Evolutionary conservation across 2,888 invertebrate genomes (phyloP).

Genomic region (Auanema sp.): DNA sequence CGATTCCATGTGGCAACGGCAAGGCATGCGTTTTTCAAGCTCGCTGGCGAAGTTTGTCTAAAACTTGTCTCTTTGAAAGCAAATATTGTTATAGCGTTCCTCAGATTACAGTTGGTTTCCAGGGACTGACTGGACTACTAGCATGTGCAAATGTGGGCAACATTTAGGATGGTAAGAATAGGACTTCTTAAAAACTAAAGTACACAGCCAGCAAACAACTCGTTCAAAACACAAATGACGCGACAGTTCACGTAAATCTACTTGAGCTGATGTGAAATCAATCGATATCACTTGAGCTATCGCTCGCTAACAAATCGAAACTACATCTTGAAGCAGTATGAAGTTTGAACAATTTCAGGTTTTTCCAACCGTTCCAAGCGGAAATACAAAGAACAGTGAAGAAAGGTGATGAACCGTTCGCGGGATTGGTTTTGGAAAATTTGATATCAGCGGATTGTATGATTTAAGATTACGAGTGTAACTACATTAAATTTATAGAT

Average conservation of each 20-base stretch:
- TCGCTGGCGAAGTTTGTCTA: slow-evolving; percentile 25
- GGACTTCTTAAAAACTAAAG: not conserved
- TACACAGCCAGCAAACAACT: not conserved
- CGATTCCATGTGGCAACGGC: slow-evolving; percentile 35
- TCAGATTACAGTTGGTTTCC: slow-evolving; percentile 34
- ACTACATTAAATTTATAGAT: too few relatives aligned
- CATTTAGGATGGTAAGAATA: slow-evolving; percentile 41
- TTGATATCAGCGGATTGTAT: slow-evolving; percentile 42
- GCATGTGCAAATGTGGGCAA: slow-evolving; percentile 28
- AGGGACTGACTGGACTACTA: slow-evolving; percentile 39
- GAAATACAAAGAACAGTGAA: slow-evolving; percentile 2
- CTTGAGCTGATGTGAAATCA: not conserved
- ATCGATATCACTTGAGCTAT: slow-evolving; percentile 5
- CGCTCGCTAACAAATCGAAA: slow-evolving; percentile 3
- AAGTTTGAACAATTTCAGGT: slow-evolving; percentile 24
- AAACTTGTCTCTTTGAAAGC: slow-evolving; percentile 2
- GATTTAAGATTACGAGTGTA: too few relatives aligned
- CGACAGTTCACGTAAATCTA: not conserved
- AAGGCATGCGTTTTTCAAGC: slow-evolving; percentile 33
- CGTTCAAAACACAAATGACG: not conserved
- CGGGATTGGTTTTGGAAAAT: slow-evolving; percentile 38
- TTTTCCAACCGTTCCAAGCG: slow-evolving; percentile 26
- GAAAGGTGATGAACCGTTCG: slow-evolving; percentile 25
- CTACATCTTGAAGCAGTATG: too few relatives aligned
- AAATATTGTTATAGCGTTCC: slow-evolving; percentile 26